Base-by-base conservation (phyloP, 2,113 vertebrate species). In the Phodopus roborovskii region DNA sequence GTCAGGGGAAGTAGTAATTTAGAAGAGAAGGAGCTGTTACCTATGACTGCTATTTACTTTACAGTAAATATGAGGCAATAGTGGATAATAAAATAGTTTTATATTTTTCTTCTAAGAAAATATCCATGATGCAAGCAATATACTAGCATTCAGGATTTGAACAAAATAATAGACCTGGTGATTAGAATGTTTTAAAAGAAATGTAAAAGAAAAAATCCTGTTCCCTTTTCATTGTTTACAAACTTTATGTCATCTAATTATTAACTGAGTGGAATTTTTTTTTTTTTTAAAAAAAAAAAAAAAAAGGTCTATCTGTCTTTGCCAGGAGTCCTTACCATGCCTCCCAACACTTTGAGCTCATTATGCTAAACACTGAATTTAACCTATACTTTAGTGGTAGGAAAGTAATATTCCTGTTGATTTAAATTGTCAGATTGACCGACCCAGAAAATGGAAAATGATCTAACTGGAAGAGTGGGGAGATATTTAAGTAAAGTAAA, bases 11-110 rank as follows among this genome's bases (percentile, higher is more conserved):
- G 91, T 95, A 96, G 97, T 97, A 95, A 97, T 97, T 97, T 97
- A 97, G 86, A 91, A 92, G 97, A 94, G 96, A 97, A 97, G 92
- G 97, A 97, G 96, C 91, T 95, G 96, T 97, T 97, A 97, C 96
- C 93, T 97, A 96, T 53, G 78, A 75, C 96, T 94, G 94, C 95
- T 98, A 90, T 98, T 98, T 97, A 97, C 97, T 95, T 97, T 98
- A 96, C 83, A 90, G 90, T 97, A 97, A 98, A 97, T 98, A 97
- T 87, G 93, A 68, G 96, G 87, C 83, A 90, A 82, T 36, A 83
- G 96, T 95, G 96, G 96, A 96, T 96, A 96, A 97, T 97, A 97
- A 98, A 97, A 95, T 84, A 81, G 89, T 81, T 96, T 94, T 96
- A 97, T 94, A 94, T 93, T 96, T 97, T 96, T 78, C 89, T 88